Evolutionary conservation across 2,888 invertebrate genomes (phyloP).

Genomic region (Meandrusa payeni): DNA sequence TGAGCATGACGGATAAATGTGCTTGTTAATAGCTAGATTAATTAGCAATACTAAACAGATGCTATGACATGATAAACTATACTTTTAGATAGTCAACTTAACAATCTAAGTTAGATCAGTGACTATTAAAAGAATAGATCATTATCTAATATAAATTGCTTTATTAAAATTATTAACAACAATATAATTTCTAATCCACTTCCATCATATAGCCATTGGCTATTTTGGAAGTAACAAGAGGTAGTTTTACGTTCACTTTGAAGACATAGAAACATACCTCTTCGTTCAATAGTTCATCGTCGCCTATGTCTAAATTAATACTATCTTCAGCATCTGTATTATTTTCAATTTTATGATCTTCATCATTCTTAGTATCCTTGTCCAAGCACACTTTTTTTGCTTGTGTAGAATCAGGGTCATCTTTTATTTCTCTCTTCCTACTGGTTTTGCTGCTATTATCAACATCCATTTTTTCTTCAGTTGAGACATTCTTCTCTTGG

Average conservation of each 20-base stretch:
- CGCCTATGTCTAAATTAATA: constrained; percentile 89
- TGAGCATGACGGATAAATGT: no score
- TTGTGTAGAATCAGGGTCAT: constrained; percentile 55
- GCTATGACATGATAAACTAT: background rate
- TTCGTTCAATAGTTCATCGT: constrained; percentile 89
- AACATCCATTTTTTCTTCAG: constrained; percentile 53
- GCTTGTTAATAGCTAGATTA: constrained; percentile 4
- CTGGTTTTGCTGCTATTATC: constrained; percentile 51
- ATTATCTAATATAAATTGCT: no score
- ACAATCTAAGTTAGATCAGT: constrained; percentile 37
- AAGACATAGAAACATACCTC: constrained; percentile 84
- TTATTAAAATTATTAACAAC: constrained; percentile 34
- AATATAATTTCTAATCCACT: constrained; percentile 46
- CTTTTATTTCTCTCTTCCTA: constrained; percentile 63
- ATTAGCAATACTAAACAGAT: background rate
- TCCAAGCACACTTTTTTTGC: constrained; percentile 64
- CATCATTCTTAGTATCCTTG: constrained; percentile 52
- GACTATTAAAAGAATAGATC: constrained; percentile 50
- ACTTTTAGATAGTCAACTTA: constrained; percentile 21
- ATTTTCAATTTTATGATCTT: constrained; percentile 71
- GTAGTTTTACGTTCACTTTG: constrained; percentile 62
- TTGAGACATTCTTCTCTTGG: constrained; percentile 29
- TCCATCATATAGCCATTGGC: constrained; percentile 65
- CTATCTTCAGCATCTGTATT: constrained; percentile 89
- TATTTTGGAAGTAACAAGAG: constrained; percentile 43